A percentile compares a stretch with the other conserved stretches of the same genome.
phyloP scores from a whole-genome alignment of 35 echinoderm and acorn worm species.

The Patiria miniata region DNA sequence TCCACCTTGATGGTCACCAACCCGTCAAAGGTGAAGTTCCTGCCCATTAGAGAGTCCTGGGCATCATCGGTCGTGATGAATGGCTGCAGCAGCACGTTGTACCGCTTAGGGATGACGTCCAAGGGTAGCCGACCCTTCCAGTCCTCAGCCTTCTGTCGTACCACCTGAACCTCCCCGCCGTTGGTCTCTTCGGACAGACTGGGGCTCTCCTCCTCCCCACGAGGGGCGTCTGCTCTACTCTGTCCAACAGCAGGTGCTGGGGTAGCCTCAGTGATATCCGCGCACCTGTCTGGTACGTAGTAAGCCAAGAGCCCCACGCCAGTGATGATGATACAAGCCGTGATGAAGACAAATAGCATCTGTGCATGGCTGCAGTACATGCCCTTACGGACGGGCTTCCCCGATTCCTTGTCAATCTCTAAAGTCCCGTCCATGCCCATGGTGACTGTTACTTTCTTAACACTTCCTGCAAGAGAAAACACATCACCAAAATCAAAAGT shows the following conservation, averaged over 20 bases:
- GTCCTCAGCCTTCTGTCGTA: not conserved
- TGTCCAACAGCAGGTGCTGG: not conserved
- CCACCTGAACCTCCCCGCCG: not conserved
- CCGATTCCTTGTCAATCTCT: conserved; percentile 57
- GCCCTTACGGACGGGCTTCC: conserved; percentile 24
- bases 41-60: not conserved
- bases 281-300: conserved; percentile 80
- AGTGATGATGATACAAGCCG: conserved; percentile 57
- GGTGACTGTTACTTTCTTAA: conserved; percentile 37
- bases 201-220: not conserved
- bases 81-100: conserved; percentile 70
- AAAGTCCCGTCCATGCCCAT: conserved; percentile 60
- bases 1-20: conserved; percentile 69
- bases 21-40: conserved; percentile 86
- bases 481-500: not conserved
- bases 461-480: not conserved
- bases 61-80: conserved; percentile 73
- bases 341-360: conserved; percentile 60
- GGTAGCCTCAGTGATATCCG: not conserved
- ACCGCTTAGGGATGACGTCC: conserved; percentile 54
- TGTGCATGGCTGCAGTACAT: conserved; percentile 71
- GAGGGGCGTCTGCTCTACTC: not conserved
- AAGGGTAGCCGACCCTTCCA: conserved; percentile 68
- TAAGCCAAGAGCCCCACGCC: conserved; percentile 72
- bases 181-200: not conserved